Percentiles rank a stretch among this genome's conserved stretches.
phyloP scores from a whole-genome alignment of 2,888 invertebrate genomes.

The Mesorhabditis belari region DNA sequence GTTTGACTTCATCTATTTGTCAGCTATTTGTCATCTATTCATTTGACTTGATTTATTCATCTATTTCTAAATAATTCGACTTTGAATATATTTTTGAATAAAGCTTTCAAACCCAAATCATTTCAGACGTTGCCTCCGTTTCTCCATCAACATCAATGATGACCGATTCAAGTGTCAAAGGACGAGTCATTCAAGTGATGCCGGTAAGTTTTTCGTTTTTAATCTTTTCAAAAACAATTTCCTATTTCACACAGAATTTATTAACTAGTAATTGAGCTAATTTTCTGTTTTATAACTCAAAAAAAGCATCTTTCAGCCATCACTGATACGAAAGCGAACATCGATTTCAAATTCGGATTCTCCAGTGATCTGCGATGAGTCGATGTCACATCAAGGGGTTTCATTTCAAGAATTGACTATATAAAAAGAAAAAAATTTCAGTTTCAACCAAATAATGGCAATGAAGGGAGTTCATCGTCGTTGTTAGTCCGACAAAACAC shows the following conservation, averaged over 20 bases:
- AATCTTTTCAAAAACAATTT: no score
- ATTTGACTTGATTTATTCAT: no score
- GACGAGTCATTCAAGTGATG: not conserved
- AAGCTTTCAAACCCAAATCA: no score
- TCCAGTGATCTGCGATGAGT: not conserved
- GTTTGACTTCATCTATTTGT: not conserved
- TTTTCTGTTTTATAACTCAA: no score
- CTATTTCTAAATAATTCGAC: no score
- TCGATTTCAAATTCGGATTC: not conserved
- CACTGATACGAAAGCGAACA: not conserved
- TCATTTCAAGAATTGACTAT: not conserved
- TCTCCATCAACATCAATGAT: not conserved
- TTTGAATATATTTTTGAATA: no score
- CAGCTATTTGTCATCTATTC: no score
- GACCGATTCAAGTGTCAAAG: not conserved
- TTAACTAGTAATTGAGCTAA: no score
- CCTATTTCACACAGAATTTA: no score
- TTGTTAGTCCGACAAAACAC: not conserved
- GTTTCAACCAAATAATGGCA: not conserved
- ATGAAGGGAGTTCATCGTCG: no score
- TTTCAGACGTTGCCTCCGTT: not conserved
- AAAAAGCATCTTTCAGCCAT: not conserved
- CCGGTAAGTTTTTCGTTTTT: not conserved
- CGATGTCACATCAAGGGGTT: not conserved
- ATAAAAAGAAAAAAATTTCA: not conserved